Base-by-base conservation (phyloP, 64 coral and sea anemone species). In the Montipora cactus region DNA sequence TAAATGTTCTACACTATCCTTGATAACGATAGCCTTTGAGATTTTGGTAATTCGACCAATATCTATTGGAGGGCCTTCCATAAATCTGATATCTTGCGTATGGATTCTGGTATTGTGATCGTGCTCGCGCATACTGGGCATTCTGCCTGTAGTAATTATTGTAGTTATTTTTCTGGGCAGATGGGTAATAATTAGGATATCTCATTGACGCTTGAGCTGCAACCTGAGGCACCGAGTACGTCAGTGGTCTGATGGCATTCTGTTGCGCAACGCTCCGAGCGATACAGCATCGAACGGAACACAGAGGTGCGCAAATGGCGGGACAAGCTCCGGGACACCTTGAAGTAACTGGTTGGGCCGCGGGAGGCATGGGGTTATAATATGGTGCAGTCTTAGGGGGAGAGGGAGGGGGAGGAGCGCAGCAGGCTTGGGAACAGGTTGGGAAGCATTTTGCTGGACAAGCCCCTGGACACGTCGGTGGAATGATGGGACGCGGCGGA, bases 221-320 rank as follows among this genome's bases (percentile, higher is more conserved):
- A 25, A 86, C n/a, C 47, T 28, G 64, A 49, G 82, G 62, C 7
- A 46, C 15, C 5, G 82, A 71, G 82, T 71, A 86, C 5, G 62
- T 70, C 2, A 86, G 64, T 21, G 82, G 82, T 50, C 82, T 69
- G 19, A 86, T 46, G 13, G 28, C 15, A 49, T 86, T 86, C 82
- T 50, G 46, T 13, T 50, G 66, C 2, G 25, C 82, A 22, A 47
- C 59, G 2, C 47, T 86, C 44, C 46, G 44, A 3, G 61, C 11
- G 64, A 86, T 86, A 58, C 92, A 93, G 37, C 92, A 93, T 6
- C 78, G 57, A 11, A 76, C 83, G n/a, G 92, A 87, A 77, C 95
- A 96, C n/a, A 67, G 67, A 75, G 92, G 80, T 8, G 92, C 95
- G 22, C 95, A 96, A 44, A 76, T 90, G 3, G 44, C 71, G 11